Conservation (phyloP, 1,140 invertebrate species). For the Parasteatoda tepidariorum region DNA sequence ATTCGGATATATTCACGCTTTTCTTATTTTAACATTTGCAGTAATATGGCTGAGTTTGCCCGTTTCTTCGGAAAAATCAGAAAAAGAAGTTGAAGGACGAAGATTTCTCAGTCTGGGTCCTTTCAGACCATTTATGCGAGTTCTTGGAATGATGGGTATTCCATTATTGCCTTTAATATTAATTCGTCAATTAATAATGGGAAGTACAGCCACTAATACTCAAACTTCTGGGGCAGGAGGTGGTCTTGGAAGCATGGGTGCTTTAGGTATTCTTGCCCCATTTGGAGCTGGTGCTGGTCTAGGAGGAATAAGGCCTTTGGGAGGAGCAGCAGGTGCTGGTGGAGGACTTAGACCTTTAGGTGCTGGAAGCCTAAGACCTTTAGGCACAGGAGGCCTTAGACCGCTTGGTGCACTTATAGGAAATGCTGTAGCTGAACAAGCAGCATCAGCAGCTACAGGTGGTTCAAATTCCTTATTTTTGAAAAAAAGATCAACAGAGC, state of each 20-base stretch:
- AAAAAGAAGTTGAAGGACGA: conserved; percentile 11
- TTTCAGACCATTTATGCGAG: conserved; percentile 49
- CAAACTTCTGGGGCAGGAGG: conserved; percentile 17
- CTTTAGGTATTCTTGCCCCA: conserved; percentile 47
- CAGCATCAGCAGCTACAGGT: neutral
- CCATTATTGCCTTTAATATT: conserved; percentile 38
- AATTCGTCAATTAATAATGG: conserved; percentile 6
- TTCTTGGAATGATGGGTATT: conserved; percentile 56
- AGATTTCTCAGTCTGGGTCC: conserved; percentile 28
- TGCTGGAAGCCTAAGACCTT: neutral
- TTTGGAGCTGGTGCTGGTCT: conserved; percentile 49
- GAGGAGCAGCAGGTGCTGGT: neutral
- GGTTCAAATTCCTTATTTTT: conserved; percentile 10
- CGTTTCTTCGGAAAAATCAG: neutral
- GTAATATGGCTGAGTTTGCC: conserved; percentile 29
- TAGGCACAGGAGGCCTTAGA: conserved; percentile 16
- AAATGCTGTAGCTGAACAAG: conserved; percentile 2
- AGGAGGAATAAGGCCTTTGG: conserved; percentile 1
- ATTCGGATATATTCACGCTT: neutral
- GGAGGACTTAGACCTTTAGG: conserved; percentile 34
- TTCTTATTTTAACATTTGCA: neutral
- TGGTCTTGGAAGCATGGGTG: conserved; percentile 53
- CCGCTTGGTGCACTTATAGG: conserved; percentile 30
- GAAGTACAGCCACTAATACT: neutral
- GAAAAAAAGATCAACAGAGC: conserved; percentile 39